A percentile compares a stretch with the other conserved stretches of the same genome.
These are phyloP conservation scores for Herpailurus yagouaroundi DNA, from an alignment of 2,113 vertebrate species.

Conservation along the genomic window DNA sequence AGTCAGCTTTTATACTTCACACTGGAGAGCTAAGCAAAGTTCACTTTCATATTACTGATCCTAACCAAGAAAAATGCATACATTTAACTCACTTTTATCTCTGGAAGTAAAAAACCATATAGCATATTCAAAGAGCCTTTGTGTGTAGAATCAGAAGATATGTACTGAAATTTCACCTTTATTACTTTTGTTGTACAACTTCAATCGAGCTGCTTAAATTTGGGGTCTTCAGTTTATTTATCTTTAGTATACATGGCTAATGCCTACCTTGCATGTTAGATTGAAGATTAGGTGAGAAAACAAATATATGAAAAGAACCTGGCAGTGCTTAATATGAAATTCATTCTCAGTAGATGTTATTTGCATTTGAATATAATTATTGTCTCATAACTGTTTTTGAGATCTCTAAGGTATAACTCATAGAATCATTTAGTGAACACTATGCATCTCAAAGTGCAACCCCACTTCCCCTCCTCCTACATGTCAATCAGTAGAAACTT, in stretches of 20 bases:
- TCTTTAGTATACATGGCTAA: background rate
- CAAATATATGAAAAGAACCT: background rate
- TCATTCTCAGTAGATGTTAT: background rate
- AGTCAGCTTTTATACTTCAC: background rate
- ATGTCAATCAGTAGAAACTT: background rate
- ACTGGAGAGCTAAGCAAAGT: background rate
- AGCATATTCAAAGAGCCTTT: background rate
- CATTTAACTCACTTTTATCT: background rate
- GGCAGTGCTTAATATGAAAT: background rate
- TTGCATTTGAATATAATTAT: slow-evolving; percentile 10
- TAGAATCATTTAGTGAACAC: background rate
- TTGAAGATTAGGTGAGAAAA: background rate
- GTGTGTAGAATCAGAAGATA: background rate
- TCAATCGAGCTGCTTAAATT: background rate
- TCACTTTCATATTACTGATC: background rate
- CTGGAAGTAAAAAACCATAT: background rate
- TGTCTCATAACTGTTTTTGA: background rate
- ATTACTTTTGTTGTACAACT: background rate
- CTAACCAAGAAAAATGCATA: background rate
- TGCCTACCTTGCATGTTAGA: background rate
- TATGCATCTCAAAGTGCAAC: background rate
- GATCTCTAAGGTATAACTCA: background rate
- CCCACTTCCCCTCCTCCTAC: rapidly evolving
- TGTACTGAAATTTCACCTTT: background rate
- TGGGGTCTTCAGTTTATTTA: background rate